These are phyloP conservation scores for Thereva nobilitata DNA, from an alignment of 2,888 invertebrate genomes.

Conservation along the genomic window DNA sequence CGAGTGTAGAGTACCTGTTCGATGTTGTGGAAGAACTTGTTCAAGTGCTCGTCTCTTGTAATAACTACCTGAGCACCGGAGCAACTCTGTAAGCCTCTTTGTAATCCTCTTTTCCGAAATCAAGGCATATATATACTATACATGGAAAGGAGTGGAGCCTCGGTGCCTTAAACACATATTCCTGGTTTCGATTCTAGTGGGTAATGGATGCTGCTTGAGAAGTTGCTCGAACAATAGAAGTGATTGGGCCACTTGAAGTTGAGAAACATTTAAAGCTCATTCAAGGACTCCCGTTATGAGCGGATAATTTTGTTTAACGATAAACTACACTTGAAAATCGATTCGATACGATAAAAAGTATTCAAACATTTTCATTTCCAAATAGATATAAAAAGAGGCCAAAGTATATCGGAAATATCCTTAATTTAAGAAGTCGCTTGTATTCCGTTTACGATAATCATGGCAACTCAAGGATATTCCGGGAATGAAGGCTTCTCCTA, in stretches of 20 bases:
- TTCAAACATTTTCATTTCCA: conserved; percentile 1
- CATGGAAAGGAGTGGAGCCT: background rate
- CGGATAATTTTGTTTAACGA: conserved; percentile 28
- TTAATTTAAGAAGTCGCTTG: too few species aligned
- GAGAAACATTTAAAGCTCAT: conserved; percentile 19
- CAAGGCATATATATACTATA: conserved; percentile 3
- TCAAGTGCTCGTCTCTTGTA: background rate
- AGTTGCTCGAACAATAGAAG: conserved; percentile 22
- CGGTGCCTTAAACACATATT: conserved; percentile 1
- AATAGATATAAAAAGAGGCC: background rate
- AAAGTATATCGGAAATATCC: background rate
- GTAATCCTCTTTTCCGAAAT: conserved; percentile 22
- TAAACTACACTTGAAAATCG: conserved; percentile 22
- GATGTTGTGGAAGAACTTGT: background rate
- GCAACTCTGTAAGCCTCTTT: conserved; percentile 13
- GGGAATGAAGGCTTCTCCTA: too few species aligned
- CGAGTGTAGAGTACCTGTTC: too few species aligned
- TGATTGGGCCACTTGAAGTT: conserved; percentile 18
- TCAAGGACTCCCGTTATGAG: conserved; percentile 15
- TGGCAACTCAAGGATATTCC: too few species aligned
- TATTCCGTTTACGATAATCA: too few species aligned
- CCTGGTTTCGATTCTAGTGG: conserved; percentile 2
- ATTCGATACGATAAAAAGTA: conserved; percentile 4
- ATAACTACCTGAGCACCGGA: conserved; percentile 1
- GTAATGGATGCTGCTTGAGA: conserved; percentile 10